A percentile compares a stretch with the other conserved stretches of the same genome.
Evolutionary conservation across 2,797 vertebrate species (phyloP).

Genomic region (Sus cebifrons): DNA sequence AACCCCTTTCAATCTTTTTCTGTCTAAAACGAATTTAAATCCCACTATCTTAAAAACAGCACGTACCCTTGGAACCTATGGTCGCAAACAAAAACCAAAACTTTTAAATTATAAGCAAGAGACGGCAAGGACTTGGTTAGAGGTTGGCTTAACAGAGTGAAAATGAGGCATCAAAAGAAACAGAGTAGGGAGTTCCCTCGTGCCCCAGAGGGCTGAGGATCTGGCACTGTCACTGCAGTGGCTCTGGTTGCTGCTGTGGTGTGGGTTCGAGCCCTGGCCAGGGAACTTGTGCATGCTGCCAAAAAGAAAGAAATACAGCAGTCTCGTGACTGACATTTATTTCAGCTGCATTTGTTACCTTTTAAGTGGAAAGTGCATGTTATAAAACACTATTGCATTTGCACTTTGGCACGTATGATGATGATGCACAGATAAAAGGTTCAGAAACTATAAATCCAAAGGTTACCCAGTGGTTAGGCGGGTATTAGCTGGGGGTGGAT

Average conservation of each 20-base stretch:
- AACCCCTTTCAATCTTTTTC: constrained; percentile 45
- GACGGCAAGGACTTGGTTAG: not conserved
- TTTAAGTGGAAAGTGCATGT: not conserved
- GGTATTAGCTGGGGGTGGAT: not conserved
- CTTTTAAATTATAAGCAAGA: constrained; percentile 20
- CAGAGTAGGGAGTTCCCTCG: too few species aligned
- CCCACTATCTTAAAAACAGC: constrained; percentile 54
- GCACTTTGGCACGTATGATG: not conserved
- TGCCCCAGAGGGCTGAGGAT: too few species aligned
- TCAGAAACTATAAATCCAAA: constrained; percentile 32
- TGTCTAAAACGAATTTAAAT: constrained; percentile 30
- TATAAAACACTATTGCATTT: not conserved
- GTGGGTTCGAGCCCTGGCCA: too few species aligned
- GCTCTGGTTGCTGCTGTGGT: too few species aligned
- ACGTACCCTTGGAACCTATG: constrained; percentile 41
- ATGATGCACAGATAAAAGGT: not conserved
- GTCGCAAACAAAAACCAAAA: not conserved
- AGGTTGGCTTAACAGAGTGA: not conserved
- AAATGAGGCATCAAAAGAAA: constrained; percentile 15
- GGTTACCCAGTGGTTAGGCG: not conserved
- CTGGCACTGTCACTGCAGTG: too few species aligned
- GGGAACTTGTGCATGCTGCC: too few species aligned
- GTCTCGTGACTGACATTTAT: not conserved
- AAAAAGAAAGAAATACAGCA: not conserved
- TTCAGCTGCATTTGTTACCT: not conserved